These are phyloP conservation scores for Xenopus petersii DNA, from an alignment of 2,797 vertebrate genomes.

Conservation along the genomic window DNA sequence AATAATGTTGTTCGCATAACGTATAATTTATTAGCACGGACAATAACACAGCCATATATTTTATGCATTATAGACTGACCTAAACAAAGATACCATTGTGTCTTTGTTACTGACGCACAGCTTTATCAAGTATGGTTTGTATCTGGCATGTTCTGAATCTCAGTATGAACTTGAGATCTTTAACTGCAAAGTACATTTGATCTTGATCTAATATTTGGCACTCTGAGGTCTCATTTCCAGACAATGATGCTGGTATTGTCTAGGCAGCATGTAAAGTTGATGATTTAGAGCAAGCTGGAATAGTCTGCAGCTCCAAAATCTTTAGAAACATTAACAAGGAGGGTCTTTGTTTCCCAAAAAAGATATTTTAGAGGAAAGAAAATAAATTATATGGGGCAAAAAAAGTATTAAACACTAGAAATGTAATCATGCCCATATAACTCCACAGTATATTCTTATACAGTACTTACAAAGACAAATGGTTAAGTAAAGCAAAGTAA, in stretches of 20 bases:
- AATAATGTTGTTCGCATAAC: no score
- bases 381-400: no score
- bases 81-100: slow-evolving; percentile 38
- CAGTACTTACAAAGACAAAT: no score
- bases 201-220: slow-evolving; percentile 40
- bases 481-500: no score
- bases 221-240: slow-evolving; percentile 39
- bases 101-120: no score
- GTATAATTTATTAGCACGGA: no score
- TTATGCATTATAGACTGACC: background rate
- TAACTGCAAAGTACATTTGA: slow-evolving; percentile 27
- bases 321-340: background rate
- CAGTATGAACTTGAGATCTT: slow-evolving; percentile 5
- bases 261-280: slow-evolving; percentile 36
- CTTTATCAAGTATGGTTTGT: slow-evolving; percentile 13
- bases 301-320: slow-evolving; percentile 21
- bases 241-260: slow-evolving; percentile 47
- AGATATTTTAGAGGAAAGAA: no score
- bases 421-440: no score
- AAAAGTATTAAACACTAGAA: no score
- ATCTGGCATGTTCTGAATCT: slow-evolving; percentile 10
- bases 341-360: no score
- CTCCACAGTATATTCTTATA: no score
- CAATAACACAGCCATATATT: no score
- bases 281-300: slow-evolving; percentile 23